phyloP scores from a whole-genome alignment of 2,888 invertebrate genomes.

The Pardosa pseudoannulata region DNA sequence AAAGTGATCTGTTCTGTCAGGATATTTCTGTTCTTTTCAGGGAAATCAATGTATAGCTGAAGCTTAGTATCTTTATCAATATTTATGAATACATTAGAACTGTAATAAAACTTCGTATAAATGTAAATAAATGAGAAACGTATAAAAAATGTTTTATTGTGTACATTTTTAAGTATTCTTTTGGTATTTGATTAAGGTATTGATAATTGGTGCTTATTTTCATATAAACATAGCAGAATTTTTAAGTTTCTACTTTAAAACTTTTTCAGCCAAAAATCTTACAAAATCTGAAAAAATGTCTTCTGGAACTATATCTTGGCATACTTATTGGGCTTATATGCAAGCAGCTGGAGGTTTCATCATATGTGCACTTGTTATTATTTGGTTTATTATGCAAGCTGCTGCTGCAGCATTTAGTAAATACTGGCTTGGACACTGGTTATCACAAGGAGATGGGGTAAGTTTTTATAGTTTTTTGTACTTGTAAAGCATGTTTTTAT shows the following conservation, averaged over 20 bases:
- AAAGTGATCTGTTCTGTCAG: too few species aligned
- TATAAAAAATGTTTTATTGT: too few species aligned
- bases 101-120: too few species aligned
- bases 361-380: constrained; percentile 78
- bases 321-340: constrained; percentile 79
- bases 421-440: constrained; percentile 82
- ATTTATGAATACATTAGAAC: too few species aligned
- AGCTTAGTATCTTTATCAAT: too few species aligned
- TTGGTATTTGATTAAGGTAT: too few species aligned
- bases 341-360: constrained; percentile 80
- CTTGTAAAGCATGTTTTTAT: too few species aligned
- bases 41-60: too few species aligned
- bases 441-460: constrained; percentile 78
- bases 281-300: constrained; percentile 77
- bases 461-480: too few species aligned
- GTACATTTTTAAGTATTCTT: too few species aligned
- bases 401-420: constrained; percentile 81
- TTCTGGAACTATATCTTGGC: constrained; percentile 75
- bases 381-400: constrained; percentile 80
- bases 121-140: too few species aligned
- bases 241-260: background rate
- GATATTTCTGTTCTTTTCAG: too few species aligned
- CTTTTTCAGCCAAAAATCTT: constrained; percentile 74
- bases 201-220: background rate
- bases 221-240: background rate